Evolutionary conservation across 2,888 invertebrate genomes (phyloP).

Genomic region (Acleris literana): DNA sequence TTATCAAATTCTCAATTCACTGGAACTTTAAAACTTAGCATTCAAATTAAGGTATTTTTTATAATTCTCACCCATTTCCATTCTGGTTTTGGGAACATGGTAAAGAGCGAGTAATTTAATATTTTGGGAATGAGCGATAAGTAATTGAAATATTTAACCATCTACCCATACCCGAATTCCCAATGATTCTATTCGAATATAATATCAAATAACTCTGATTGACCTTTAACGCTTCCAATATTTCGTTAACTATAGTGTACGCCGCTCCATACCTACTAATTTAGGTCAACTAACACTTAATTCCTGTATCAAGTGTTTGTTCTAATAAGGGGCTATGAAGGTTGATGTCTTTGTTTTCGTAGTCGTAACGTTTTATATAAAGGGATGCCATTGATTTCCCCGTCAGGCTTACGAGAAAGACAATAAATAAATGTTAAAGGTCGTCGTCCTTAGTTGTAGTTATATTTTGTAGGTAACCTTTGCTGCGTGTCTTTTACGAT

Average conservation of each 20-base stretch:
- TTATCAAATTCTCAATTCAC: too few relatives aligned
- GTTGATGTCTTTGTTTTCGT: neutral
- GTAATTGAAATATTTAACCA: neutral
- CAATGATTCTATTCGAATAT: neutral
- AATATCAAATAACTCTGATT: slow-evolving; percentile 2
- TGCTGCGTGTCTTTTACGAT: too few relatives aligned
- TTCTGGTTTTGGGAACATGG: neutral
- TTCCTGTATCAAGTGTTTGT: slow-evolving; percentile 4
- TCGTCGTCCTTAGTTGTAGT: neutral
- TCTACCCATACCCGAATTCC: too few relatives aligned
- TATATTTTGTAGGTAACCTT: neutral
- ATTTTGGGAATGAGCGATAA: neutral
- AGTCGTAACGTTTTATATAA: too few relatives aligned
- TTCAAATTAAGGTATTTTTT: too few relatives aligned
- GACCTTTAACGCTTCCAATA: slow-evolving; percentile 19
- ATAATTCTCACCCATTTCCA: too few relatives aligned
- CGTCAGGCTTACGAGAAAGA: neutral
- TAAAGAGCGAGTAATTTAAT: neutral
- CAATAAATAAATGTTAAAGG: slow-evolving; percentile 8
- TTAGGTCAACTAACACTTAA: slow-evolving; percentile 18
- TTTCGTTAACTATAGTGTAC: slow-evolving; percentile 5
- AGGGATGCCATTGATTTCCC: slow-evolving; percentile 3
- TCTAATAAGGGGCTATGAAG: slow-evolving; percentile 5
- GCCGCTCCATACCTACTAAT: slow-evolving; percentile 2
- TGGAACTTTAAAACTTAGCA: too few relatives aligned